A percentile compares a stretch with the other conserved stretches of the same genome.
Evolutionary conservation across 2,797 vertebrate genomes (phyloP).

Genomic region (Hyperoplus lanceolatus): DNA sequence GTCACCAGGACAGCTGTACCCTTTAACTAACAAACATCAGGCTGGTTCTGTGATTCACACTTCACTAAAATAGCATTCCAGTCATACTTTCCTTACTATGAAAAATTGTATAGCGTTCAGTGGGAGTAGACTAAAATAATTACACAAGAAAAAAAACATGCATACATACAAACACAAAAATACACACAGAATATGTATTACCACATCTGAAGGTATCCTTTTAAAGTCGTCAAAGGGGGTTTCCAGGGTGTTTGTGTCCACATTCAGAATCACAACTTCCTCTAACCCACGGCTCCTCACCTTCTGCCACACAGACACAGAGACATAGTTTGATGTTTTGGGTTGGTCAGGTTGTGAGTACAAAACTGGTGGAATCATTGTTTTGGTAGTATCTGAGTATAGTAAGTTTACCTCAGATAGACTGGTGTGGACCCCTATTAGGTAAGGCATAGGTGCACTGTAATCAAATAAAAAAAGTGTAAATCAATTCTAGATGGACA

Average conservation of each 20-base stretch:
- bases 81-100: not conserved
- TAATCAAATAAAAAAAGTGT: constrained; percentile 30
- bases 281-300: constrained; percentile 88
- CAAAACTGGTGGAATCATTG: not conserved
- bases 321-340: not conserved
- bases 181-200: constrained; percentile 61
- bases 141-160: not conserved
- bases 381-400: not conserved
- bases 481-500: not conserved
- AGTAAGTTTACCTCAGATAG: constrained; percentile 88
- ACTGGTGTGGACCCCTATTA: constrained; percentile 93
- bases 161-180: constrained; percentile 7
- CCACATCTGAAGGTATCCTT: constrained; percentile 91
- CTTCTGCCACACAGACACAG: constrained; percentile 74
- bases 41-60: not conserved
- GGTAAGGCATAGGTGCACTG: constrained; percentile 95
- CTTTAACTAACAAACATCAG: constrained; percentile 1
- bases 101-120: not conserved
- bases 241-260: constrained; percentile 92
- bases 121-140: not conserved
- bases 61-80: not conserved
- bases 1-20: not conserved
- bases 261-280: constrained; percentile 92
- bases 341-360: not conserved
- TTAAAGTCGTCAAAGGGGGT: constrained; percentile 90